Conservation (phyloP, 2,797 vertebrate genomes). For the Alcedo atthis region DNA sequence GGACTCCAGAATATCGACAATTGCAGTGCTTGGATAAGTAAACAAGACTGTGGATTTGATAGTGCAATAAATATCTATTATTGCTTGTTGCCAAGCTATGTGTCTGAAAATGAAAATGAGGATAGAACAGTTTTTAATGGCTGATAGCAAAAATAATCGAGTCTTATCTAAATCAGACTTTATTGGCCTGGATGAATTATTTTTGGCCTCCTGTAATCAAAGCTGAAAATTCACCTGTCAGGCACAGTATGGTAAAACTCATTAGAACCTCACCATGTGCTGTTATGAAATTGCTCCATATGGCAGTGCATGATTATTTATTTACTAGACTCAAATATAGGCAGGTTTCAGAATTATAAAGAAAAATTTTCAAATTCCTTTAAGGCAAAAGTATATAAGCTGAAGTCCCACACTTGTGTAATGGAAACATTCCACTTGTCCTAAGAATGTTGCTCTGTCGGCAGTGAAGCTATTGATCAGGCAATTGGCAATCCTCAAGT, state of each 20-base stretch:
- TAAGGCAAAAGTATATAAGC: conserved; percentile 10
- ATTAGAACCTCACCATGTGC: conserved; percentile 74
- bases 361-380: conserved; percentile 53
- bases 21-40: neutral
- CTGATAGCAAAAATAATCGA: conserved; percentile 60
- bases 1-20: conserved; percentile 45
- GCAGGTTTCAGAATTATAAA: conserved; percentile 34
- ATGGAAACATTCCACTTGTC: conserved; percentile 29
- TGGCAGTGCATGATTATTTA: conserved; percentile 70
- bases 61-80: conserved; percentile 63
- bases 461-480: conserved; percentile 67
- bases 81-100: conserved; percentile 35
- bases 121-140: conserved; percentile 43
- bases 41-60: conserved; percentile 56
- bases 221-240: conserved; percentile 77
- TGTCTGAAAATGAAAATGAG: conserved; percentile 57
- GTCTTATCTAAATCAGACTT: conserved; percentile 64
- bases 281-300: conserved; percentile 76
- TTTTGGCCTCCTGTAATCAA: conserved; percentile 72
- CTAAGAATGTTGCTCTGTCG: conserved; percentile 5
- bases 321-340: conserved; percentile 55
- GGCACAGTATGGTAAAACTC: conserved; percentile 75
- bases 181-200: conserved; percentile 68
- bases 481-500: conserved; percentile 77
- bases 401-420: neutral